Evolutionary conservation across 1,140 invertebrate species (phyloP).

Genomic region (Pemphigus obesinymphae): DNA sequence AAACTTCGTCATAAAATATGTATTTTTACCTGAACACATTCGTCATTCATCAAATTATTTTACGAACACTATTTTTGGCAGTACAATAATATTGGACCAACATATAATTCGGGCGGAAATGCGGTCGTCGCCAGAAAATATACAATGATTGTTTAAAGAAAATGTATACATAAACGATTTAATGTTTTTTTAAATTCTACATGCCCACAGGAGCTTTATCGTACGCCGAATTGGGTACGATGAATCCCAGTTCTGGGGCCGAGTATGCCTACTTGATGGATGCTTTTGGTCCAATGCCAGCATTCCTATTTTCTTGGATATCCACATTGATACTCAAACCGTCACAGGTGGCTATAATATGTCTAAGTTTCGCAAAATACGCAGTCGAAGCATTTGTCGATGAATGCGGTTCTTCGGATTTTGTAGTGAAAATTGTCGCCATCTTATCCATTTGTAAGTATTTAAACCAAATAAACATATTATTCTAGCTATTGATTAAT

Average conservation of each 20-base stretch:
- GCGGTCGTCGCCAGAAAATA: not conserved
- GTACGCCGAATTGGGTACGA: conserved; percentile 88
- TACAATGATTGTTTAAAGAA: not conserved
- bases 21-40: conserved; percentile 26
- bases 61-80: not conserved
- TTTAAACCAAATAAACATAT: not conserved
- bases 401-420: conserved; percentile 71
- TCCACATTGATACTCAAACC: conserved; percentile 86
- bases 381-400: conserved; percentile 84
- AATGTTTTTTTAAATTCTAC: not conserved
- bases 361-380: conserved; percentile 89
- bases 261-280: conserved; percentile 91
- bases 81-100: not conserved
- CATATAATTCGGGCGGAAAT: not conserved
- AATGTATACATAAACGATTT: too few species aligned
- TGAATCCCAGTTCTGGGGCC: conserved; percentile 88
- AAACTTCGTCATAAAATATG: not conserved
- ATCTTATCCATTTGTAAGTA: conserved; percentile 71
- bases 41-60: conserved; percentile 17
- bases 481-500: too few species aligned
- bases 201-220: conserved; percentile 70
- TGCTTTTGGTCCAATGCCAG: conserved; percentile 80
- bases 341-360: conserved; percentile 89
- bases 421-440: conserved; percentile 73
- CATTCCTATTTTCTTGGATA: conserved; percentile 89